Base-by-base conservation (phyloP, 2,797 vertebrate genomes). In the Aselliscus stoliczkanus region DNA sequence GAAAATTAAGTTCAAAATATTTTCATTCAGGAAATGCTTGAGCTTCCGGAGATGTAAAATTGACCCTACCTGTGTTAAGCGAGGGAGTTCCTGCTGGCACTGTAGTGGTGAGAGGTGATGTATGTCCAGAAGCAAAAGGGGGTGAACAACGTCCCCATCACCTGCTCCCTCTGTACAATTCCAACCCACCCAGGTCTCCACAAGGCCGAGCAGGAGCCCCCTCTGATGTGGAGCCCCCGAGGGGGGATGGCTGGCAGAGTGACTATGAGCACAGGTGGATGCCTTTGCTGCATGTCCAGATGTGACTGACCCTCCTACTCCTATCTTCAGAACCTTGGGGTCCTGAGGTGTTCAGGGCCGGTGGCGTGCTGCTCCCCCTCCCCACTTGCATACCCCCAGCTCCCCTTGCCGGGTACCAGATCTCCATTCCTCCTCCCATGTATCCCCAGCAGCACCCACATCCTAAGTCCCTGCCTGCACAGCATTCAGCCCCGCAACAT, bases 171-270 rank as follows among this genome's bases (percentile, higher is more conserved):
- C 52, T 99, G 93, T 99, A 99, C 96, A 99, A 99, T 3, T 99
- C 99, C 8, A 99, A 99, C 97, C 99, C 99, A 0, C 98, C 99
- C 0, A 99, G 97, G 99, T 90, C 98, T 99, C 12, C 99, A 99
- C 1, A 99, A 99, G 95, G 99, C 98, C 0, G 99, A 99, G 86
- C 99, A 99, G 96, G 99, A 99, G 94, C 98, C 99, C 69, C 95
- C 67, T 99, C 99, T 97, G 99, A 98, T 70, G 98, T 99, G 1
- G 99, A 44, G 99, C 99, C 90, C 98, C 98, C 1, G 99, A 98
- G 99, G 99, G 99, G 98, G 52, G 13, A 98, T 13, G 98, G 98
- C 42, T 99, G 99, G 99, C 98, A 98, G 42, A 98, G 98, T 88
- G 95, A 98, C 21, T 98, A 99, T 86, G 99, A 99, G 0, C 98